phyloP scores from a whole-genome alignment of 2,888 invertebrate species.

The Chrysotoxum bicinctum region DNA sequence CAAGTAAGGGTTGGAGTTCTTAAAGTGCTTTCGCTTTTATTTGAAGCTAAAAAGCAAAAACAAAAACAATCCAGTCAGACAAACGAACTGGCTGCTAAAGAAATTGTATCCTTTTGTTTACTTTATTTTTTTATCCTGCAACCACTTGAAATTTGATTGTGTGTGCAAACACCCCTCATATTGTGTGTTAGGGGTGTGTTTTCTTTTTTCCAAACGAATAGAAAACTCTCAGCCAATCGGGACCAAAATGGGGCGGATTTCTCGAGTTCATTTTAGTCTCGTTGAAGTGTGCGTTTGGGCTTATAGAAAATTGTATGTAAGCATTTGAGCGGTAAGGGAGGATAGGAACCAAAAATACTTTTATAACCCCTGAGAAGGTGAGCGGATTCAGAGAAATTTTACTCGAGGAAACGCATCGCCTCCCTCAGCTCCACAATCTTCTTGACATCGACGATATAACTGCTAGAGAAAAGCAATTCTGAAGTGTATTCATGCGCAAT shows the following conservation, averaged over 20 bases:
- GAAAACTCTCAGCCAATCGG: conserved; percentile 55
- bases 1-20: conserved; percentile 48
- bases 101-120: conserved; percentile 36
- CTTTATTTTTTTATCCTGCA: conserved; percentile 28
- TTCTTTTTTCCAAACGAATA: conserved; percentile 21
- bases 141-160: conserved; percentile 67
- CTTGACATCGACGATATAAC: conserved; percentile 5
- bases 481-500: conserved; percentile 82
- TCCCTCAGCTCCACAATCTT: background rate
- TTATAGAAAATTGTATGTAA: background rate
- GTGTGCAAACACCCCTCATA: conserved; percentile 61
- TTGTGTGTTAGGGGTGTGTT: conserved; percentile 66
- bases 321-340: background rate
- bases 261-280: conserved; percentile 38
- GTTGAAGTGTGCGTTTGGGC: background rate
- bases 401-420: conserved; percentile 14
- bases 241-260: conserved; percentile 58
- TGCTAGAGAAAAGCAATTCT: conserved; percentile 74
- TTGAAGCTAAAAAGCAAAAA: conserved; percentile 43
- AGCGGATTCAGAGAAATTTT: conserved; percentile 56
- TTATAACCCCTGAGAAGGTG: conserved; percentile 55
- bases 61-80: conserved; percentile 22
- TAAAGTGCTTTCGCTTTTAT: conserved; percentile 70
- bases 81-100: conserved; percentile 20
- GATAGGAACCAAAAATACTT: background rate